Conservation (phyloP, 2,797 vertebrate species). For the Cryptoprocta ferox region DNA sequence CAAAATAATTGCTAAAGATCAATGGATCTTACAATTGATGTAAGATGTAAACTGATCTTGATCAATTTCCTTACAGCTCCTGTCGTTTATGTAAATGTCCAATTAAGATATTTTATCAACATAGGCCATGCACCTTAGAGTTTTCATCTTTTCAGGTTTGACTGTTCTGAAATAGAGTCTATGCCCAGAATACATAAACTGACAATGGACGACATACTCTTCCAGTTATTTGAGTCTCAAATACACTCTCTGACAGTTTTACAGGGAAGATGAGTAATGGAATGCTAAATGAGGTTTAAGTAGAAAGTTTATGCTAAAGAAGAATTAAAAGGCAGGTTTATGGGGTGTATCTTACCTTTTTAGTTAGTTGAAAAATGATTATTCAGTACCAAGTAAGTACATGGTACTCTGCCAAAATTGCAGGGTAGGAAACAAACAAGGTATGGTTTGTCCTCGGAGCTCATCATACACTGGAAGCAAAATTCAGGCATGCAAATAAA, state of each 20-base stretch:
- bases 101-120: constrained; percentile 18
- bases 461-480: not conserved
- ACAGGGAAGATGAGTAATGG: not conserved
- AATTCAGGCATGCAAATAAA: not conserved
- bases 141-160: not conserved
- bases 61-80: not conserved
- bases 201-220: not conserved
- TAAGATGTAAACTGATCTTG: no score
- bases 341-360: not conserved
- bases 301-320: constrained; percentile 22
- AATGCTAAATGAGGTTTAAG: not conserved
- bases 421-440: not conserved
- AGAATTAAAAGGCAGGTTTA: not conserved
- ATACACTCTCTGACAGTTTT: not conserved
- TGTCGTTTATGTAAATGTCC: not conserved
- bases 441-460: not conserved
- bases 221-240: not conserved
- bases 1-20: not conserved
- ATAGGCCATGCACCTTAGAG: not conserved
- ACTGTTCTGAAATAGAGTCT: not conserved
- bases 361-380: not conserved
- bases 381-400: not conserved
- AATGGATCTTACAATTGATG: no score
- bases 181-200: not conserved
- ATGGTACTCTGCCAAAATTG: not conserved